phyloP scores from a whole-genome alignment of 2,797 vertebrate species.

The Tragopan temminckii region DNA sequence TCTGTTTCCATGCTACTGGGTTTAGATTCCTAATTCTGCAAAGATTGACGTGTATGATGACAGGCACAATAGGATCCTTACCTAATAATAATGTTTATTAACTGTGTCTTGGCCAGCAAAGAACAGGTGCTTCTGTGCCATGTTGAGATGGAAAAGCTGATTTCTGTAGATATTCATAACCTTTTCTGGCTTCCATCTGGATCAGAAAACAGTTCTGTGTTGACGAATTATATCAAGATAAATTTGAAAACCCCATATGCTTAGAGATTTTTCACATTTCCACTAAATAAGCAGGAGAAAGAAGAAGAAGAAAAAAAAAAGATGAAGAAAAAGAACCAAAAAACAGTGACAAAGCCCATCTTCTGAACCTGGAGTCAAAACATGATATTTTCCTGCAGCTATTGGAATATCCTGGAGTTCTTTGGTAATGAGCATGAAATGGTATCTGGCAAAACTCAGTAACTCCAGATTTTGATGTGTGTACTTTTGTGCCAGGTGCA shows the following conservation, averaged over 20 bases:
- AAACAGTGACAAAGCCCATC: background rate
- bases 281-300: background rate
- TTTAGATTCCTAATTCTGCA: slow-evolving; percentile 24
- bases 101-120: slow-evolving; percentile 47
- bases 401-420: background rate
- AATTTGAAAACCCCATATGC: slow-evolving; percentile 23
- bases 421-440: background rate
- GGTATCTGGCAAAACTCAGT: slow-evolving; percentile 28
- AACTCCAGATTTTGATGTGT: slow-evolving; percentile 39
- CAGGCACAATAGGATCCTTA: slow-evolving; percentile 36
- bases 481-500: slow-evolving; percentile 67
- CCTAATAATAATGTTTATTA: slow-evolving; percentile 51
- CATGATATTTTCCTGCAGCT: background rate
- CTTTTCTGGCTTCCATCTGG: slow-evolving; percentile 22
- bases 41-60: slow-evolving; percentile 15
- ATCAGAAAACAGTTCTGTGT: slow-evolving; percentile 25
- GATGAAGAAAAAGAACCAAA: background rate
- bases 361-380: slow-evolving; percentile 9
- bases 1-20: background rate
- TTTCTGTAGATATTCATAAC: slow-evolving; percentile 26
- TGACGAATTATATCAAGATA: background rate
- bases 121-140: slow-evolving; percentile 40
- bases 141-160: slow-evolving; percentile 12
- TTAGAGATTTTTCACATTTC: slow-evolving; percentile 19
- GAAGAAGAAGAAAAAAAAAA: background rate